Conservation (phyloP, 1,140 invertebrate species). For the Pectinophora gossypiella region DNA sequence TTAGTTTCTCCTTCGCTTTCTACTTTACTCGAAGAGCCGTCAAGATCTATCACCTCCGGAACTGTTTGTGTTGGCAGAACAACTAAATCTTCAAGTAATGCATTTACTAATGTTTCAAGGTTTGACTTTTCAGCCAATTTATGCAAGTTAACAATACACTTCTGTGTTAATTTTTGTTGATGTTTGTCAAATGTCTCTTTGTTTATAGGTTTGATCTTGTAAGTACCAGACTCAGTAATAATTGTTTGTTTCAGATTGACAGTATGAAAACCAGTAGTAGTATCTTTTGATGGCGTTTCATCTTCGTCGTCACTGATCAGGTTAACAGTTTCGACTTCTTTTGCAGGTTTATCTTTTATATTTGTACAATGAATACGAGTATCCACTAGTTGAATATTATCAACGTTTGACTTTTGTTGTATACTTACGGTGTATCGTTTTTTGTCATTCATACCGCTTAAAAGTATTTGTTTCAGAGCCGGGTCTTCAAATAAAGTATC, state of each 20-base stretch:
- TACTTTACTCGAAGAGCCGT: conserved; percentile 33
- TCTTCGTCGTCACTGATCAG: conserved; percentile 62
- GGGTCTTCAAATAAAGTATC: conserved; percentile 45
- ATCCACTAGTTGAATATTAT: conserved; percentile 9
- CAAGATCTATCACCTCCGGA: conserved; percentile 28
- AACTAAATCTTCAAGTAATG: background rate
- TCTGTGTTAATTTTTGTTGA: conserved; percentile 37
- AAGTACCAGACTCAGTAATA: conserved; percentile 48
- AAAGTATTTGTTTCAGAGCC: conserved; percentile 31
- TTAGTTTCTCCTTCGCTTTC: background rate
- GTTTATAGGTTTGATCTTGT: conserved; percentile 21
- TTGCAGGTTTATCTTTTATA: background rate
- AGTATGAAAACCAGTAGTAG: too few relatives aligned
- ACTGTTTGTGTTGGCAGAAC: background rate
- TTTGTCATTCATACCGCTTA: conserved; percentile 28
- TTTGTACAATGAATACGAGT: conserved; percentile 17
- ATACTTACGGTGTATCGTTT: conserved; percentile 49
- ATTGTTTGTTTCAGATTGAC: conserved; percentile 22
- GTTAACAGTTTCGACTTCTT: conserved; percentile 44
- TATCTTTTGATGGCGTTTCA: conserved; percentile 10
- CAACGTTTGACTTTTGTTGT: conserved; percentile 29
- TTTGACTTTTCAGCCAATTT: background rate
- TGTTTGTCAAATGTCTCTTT: conserved; percentile 31
- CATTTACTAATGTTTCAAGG: background rate
- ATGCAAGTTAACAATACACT: conserved; percentile 7